Base-by-base conservation (phyloP, 2,113 vertebrate species). In the Strix uralensis region DNA sequence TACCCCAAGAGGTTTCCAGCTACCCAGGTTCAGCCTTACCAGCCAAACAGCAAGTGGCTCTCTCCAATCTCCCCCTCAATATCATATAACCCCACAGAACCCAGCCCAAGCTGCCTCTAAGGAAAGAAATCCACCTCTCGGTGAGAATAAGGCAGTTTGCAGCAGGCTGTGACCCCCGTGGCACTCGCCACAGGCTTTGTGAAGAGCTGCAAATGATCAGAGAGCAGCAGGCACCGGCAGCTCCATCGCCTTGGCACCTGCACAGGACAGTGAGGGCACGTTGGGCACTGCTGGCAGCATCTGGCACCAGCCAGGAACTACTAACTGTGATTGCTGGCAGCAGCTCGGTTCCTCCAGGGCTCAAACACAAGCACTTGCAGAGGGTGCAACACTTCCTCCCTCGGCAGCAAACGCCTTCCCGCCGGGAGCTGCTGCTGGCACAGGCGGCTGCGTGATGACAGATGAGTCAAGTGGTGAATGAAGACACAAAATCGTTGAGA, bases 401-500 rank as follows among this genome's bases (percentile, higher is more conserved):
- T 30, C 9, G 10, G n/a, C 36, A 73, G 38, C 15, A 30, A 73
- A 30, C 20, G 10, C 51, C 40, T 16, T 40, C 34, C 69, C 2
- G 3, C 44, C 73, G 9, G 16, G 63, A 77, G 91, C 52, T 51
- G 52, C 67, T 46, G 36, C 40, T 58, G 54, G 44, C 54, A n/a
- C 16, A 6, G 32, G n/a, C 1, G 0, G 65, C 69, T n/a, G 8
- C 0, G 0, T 9, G n/a, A 11, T 49, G 51, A 90, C 32, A 58
- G 62, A 38, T 23, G 72, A 93, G 51, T 54, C 61, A 49, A n/a
- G 27, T 7, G 20, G 27, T 18, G 29, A 61, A 44, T 1, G 2
- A 10, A 61, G 61, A n/a, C 32, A 29, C 29, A 44, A 34, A 30
- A 26, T 2, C 1, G 22, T 40, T 51, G 58, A 42, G 46, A 66